These are phyloP conservation scores for Premnoplex brunnescens DNA, from an alignment of 2,797 vertebrate genomes.

Conservation along the genomic window DNA sequence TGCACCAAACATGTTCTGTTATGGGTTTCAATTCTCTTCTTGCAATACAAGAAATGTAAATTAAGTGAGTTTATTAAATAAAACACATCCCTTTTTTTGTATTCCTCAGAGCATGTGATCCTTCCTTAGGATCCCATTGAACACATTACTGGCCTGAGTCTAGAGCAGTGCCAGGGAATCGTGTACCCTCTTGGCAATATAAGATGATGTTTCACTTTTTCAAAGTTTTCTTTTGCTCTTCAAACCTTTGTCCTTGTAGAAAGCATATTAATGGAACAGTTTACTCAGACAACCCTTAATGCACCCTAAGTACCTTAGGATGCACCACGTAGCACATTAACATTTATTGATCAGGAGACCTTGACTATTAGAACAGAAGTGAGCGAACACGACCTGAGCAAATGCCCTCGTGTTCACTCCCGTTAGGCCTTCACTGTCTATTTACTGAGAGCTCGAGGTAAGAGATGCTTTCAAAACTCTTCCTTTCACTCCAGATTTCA, in stretches of 20 bases:
- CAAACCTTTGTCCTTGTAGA: neutral
- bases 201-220: neutral
- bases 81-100: neutral
- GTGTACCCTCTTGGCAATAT: neutral
- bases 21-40: neutral
- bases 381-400: neutral
- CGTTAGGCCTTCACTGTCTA: neutral
- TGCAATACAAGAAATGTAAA: neutral
- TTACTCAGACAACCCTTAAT: neutral
- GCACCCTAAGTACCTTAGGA: neutral
- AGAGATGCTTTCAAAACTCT: neutral
- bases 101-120: neutral
- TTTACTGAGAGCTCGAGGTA: neutral
- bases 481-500: neutral
- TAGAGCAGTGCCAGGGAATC: neutral
- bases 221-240: neutral
- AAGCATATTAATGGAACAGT: neutral
- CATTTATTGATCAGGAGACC: neutral
- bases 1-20: neutral
- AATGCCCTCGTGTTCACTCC: neutral
- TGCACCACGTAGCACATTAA: neutral
- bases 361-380: neutral
- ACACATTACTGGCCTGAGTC: neutral
- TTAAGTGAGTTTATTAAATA: neutral
- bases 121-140: neutral